Conservation (phyloP, 2,113 vertebrate genomes). For the Sinosuthora webbiana region DNA sequence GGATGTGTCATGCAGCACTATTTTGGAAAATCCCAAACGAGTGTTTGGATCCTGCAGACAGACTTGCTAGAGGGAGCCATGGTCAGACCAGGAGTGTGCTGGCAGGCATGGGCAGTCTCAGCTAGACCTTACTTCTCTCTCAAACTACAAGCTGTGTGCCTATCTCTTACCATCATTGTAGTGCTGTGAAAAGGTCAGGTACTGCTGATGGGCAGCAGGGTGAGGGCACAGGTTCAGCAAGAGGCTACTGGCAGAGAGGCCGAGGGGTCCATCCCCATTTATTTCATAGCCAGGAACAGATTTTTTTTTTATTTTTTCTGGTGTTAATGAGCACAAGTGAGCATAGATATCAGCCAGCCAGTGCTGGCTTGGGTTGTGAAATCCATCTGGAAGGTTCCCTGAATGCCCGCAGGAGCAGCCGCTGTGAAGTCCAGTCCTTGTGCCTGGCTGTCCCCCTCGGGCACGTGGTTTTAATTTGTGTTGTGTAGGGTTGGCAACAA, state of each 20-base stretch:
- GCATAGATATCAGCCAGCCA: accelerated
- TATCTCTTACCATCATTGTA: not conserved
- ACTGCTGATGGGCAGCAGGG: not conserved
- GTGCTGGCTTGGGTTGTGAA: not conserved
- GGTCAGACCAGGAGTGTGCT: not conserved
- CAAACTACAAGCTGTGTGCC: not conserved
- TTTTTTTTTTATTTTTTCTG: not conserved
- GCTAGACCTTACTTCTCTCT: not conserved
- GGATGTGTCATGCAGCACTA: not conserved
- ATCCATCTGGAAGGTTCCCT: not conserved
- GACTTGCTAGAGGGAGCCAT: not conserved
- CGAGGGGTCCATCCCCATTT: not conserved
- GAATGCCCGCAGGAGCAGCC: not conserved
- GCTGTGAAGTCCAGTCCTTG: not conserved
- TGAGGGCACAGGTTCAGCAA: not conserved
- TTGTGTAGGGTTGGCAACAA: not conserved
- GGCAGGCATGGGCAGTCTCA: not conserved
- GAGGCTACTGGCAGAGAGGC: not conserved
- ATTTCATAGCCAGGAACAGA: not conserved
- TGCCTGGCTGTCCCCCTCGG: not conserved
- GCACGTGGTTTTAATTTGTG: not conserved
- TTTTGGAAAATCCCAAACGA: not conserved
- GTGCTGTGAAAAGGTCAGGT: not conserved
- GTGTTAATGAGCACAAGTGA: not conserved
- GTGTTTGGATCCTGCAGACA: not conserved